phyloP scores from a whole-genome alignment of 1,140 invertebrate species.

The Drosophila saltans region DNA sequence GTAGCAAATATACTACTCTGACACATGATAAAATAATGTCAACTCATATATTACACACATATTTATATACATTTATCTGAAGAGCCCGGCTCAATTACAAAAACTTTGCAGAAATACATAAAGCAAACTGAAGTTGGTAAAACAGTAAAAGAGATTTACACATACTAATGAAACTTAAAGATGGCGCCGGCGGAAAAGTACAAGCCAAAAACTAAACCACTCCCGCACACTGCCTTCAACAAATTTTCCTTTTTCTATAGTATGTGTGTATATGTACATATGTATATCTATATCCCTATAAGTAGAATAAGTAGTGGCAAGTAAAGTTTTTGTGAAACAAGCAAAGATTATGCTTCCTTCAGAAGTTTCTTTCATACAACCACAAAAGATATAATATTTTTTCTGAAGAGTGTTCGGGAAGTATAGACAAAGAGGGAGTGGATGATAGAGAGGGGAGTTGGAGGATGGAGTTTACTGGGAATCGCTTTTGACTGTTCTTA shows the following conservation, averaged over 20 bases:
- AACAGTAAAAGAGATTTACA: constrained; percentile 49
- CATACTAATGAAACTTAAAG: constrained; percentile 74
- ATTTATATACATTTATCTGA: constrained; percentile 6
- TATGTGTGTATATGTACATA: constrained; percentile 34
- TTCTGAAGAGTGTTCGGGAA: too few species aligned
- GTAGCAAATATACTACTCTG: constrained; percentile 26
- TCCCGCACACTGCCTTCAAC: constrained; percentile 2
- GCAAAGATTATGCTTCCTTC: constrained; percentile 75
- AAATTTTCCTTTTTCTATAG: background rate
- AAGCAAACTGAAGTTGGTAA: constrained; percentile 37
- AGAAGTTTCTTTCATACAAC: constrained; percentile 48
- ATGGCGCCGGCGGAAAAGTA: constrained; percentile 73
- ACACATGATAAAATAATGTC: constrained; percentile 75
- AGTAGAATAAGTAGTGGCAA: constrained; percentile 48
- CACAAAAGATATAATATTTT: constrained; percentile 17
- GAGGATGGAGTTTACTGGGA: constrained; percentile 38
- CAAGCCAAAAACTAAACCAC: constrained; percentile 43
- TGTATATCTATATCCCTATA: constrained; percentile 42
- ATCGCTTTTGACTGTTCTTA: constrained; percentile 72
- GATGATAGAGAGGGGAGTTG: background rate
- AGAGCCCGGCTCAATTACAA: constrained; percentile 64
- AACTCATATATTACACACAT: constrained; percentile 67
- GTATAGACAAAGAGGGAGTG: too few species aligned
- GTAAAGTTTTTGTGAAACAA: constrained; percentile 68
- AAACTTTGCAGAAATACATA: constrained; percentile 55